Evolutionary conservation across 2,888 invertebrate species (phyloP).

Genomic region (Chymomyza amoena): DNA sequence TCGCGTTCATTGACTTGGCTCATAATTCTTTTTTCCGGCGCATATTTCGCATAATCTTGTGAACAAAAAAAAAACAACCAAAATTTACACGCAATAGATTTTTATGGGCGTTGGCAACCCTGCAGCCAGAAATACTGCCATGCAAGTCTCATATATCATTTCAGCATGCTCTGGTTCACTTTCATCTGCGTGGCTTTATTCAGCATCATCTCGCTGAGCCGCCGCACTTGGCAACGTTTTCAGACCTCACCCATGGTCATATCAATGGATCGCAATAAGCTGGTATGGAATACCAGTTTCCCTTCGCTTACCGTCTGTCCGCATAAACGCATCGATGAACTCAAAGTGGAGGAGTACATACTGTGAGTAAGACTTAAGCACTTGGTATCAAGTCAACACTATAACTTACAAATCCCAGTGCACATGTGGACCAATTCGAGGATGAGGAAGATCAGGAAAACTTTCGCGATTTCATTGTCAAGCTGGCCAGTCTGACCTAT

Average conservation of each 20-base stretch:
- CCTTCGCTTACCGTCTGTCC: conserved; percentile 86
- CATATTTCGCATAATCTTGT: conserved; percentile 41
- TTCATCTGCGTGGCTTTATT: conserved; percentile 81
- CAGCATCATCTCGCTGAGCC: conserved; percentile 81
- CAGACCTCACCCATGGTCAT: conserved; percentile 86
- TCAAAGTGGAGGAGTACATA: conserved; percentile 81
- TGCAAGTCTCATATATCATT: conserved; percentile 49
- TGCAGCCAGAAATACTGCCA: conserved; percentile 2
- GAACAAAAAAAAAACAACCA: conserved; percentile 5
- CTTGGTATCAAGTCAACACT: neutral
- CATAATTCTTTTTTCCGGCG: conserved; percentile 56
- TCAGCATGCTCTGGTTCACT: conserved; percentile 81
- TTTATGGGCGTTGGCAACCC: conserved; percentile 61
- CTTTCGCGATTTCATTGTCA: conserved; percentile 81
- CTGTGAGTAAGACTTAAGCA: conserved; percentile 76
- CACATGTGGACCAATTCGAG: conserved; percentile 63
- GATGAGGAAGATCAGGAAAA: conserved; percentile 80
- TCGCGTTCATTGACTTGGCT: conserved; percentile 58
- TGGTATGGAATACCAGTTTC: conserved; percentile 86
- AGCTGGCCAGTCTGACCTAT: conserved; percentile 82
- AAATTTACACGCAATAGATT: conserved; percentile 75
- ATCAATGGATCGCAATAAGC: conserved; percentile 86
- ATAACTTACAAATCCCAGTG: conserved; percentile 29
- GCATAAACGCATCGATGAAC: conserved; percentile 80
- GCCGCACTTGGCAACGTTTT: conserved; percentile 83